These are phyloP conservation scores for Oscheius sp. DNA, from an alignment of 1,140 invertebrate species.

Conservation along the genomic window DNA sequence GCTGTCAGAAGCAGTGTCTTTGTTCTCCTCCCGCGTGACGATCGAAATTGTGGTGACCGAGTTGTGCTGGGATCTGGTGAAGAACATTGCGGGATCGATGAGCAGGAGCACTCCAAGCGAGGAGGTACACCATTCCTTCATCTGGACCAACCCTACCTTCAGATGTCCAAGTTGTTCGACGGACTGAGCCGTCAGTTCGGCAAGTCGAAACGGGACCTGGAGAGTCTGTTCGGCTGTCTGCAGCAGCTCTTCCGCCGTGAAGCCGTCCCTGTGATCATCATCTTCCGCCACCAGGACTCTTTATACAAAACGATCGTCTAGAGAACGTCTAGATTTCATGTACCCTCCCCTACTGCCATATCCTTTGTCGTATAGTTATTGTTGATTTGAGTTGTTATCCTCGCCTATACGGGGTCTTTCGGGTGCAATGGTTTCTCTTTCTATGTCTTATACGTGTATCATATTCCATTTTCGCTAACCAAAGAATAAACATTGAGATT, in stretches of 20 bases:
- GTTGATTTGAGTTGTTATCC: too few species aligned
- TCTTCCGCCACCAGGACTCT: slow-evolving; percentile 6
- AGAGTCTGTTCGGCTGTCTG: neutral
- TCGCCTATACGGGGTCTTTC: too few species aligned
- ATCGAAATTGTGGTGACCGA: slow-evolving; percentile 17
- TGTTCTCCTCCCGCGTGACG: neutral
- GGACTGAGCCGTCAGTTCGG: neutral
- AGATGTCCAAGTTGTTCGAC: slow-evolving; percentile 1
- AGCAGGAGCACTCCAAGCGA: neutral
- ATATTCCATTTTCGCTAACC: too few species aligned
- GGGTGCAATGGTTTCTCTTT: too few species aligned
- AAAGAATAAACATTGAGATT: too few species aligned
- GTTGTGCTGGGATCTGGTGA: slow-evolving; percentile 8
- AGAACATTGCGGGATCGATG: slow-evolving; percentile 18
- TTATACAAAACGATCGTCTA: neutral
- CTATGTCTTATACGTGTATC: too few species aligned
- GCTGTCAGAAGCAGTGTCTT: neutral
- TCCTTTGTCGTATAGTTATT: too few species aligned
- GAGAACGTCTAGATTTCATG: too few species aligned
- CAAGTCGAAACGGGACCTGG: slow-evolving; percentile 8
- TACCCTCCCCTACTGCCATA: too few species aligned
- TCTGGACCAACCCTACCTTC: neutral
- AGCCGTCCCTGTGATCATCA: neutral
- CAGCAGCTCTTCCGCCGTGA: neutral
- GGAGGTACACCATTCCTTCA: neutral